Conservation (phyloP, 2,113 vertebrate species). For the Sterrhoptilus dennistouni region DNA sequence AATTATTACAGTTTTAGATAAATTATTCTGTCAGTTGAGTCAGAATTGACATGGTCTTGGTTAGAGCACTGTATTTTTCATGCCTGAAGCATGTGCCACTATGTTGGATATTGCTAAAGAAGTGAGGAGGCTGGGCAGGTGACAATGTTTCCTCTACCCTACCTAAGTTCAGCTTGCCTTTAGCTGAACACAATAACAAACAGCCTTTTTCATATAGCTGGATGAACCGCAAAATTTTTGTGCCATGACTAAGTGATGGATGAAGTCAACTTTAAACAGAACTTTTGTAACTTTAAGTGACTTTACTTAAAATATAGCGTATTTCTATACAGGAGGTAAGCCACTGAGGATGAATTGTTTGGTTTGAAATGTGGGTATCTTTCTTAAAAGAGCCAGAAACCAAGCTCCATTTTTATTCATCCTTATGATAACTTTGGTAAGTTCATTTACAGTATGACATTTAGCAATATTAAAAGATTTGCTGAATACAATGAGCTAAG, state of each 20-base stretch:
- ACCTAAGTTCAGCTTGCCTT: background rate
- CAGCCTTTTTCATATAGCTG: background rate
- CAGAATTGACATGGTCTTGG: background rate
- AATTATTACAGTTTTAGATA: background rate
- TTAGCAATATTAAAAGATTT: conserved; percentile 31
- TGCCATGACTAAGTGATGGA: background rate
- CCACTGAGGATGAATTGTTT: background rate
- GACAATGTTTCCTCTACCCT: background rate
- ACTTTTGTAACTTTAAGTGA: background rate
- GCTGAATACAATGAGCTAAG: background rate
- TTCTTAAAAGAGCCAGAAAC: conserved; percentile 6
- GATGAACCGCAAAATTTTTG: background rate
- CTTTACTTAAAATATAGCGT: background rate
- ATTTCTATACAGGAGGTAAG: background rate
- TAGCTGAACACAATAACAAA: background rate
- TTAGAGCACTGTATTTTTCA: background rate
- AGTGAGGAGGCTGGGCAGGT: background rate
- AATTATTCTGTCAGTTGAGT: background rate
- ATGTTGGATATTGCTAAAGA: background rate
- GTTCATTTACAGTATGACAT: background rate
- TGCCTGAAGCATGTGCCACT: background rate
- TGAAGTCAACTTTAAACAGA: background rate
- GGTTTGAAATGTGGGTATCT: background rate
- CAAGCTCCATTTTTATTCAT: background rate
- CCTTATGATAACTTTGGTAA: background rate